These are phyloP conservation scores for Molossus alvarezi DNA, from an alignment of 2,797 vertebrate species.

Conservation along the genomic window DNA sequence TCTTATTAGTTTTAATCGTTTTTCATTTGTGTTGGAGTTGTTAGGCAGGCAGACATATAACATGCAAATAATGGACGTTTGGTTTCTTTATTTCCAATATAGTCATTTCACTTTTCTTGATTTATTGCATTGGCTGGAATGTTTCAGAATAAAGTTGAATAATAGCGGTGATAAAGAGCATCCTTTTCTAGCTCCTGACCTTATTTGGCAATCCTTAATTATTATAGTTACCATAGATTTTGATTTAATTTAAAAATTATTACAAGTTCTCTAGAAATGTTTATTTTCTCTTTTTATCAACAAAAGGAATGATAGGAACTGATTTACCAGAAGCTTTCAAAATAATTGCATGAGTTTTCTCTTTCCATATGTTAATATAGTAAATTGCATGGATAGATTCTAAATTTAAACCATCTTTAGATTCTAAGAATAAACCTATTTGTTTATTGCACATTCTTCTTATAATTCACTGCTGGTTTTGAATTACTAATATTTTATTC, in stretches of 20 bases:
- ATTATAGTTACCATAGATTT: not conserved
- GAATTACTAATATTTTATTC: conserved; percentile 48
- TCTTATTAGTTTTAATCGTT: conserved; percentile 28
- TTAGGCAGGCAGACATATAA: not conserved
- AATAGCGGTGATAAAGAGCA: not conserved
- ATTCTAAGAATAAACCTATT: not conserved
- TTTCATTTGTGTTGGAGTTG: not conserved
- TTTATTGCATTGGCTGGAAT: not conserved
- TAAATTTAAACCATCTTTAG: conserved; percentile 49
- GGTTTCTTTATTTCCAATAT: not conserved
- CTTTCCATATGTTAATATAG: conserved; percentile 35
- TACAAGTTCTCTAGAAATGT: not conserved
- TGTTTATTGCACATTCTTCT: conserved; percentile 36
- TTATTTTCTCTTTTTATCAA: conserved; percentile 26
- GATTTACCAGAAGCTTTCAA: not conserved
- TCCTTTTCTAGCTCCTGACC: not conserved
- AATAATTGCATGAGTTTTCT: conserved; percentile 13
- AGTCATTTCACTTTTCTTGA: conserved; percentile 22
- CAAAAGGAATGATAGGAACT: not conserved
- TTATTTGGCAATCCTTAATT: not conserved
- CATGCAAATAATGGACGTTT: not conserved
- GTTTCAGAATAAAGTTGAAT: not conserved
- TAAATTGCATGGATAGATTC: not conserved
- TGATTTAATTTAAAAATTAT: conserved; percentile 2
- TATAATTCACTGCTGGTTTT: conserved; percentile 13